phyloP scores from a whole-genome alignment of 2,888 invertebrate species.

The Trichogramma evanescens region DNA sequence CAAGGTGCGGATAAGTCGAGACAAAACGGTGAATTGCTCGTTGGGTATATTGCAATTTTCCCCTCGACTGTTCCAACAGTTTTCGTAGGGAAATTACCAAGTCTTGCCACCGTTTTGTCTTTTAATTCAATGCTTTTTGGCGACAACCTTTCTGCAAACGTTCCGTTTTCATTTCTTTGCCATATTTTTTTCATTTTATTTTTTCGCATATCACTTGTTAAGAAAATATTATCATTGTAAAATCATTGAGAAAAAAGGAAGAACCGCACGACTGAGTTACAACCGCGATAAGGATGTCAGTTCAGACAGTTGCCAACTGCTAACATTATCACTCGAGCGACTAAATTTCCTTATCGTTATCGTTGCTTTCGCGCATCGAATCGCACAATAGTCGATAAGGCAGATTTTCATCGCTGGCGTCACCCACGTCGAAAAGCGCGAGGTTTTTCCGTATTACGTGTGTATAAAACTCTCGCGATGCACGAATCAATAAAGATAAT shows the following conservation, averaged over 20 bases:
- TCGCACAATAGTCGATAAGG: no score
- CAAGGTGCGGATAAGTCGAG: slow-evolving; percentile 4
- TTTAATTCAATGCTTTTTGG: slow-evolving; percentile 7
- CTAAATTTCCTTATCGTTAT: no score
- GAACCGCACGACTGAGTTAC: background rate
- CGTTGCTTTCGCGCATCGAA: no score
- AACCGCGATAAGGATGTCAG: no score
- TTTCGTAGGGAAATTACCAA: background rate
- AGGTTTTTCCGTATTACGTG: no score
- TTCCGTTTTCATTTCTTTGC: slow-evolving; percentile 20
- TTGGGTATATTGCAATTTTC: background rate
- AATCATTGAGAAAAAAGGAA: background rate
- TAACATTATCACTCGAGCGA: no score
- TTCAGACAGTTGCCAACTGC: no score
- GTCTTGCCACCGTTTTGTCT: slow-evolving; percentile 17
- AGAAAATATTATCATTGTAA: background rate
- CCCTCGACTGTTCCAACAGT: no score
- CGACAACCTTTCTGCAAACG: slow-evolving; percentile 24
- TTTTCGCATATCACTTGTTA: background rate
- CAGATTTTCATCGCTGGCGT: no score
- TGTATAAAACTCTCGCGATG: no score
- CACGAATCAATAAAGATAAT: no score
- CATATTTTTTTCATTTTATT: background rate
- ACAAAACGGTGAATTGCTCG: slow-evolving; percentile 14
- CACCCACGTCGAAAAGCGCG: no score